Evolutionary conservation across 2,113 vertebrate genomes (phyloP), one percentile per base, ranked within the genome.

Genomic region (Gymnocephalus cernua): DNA sequence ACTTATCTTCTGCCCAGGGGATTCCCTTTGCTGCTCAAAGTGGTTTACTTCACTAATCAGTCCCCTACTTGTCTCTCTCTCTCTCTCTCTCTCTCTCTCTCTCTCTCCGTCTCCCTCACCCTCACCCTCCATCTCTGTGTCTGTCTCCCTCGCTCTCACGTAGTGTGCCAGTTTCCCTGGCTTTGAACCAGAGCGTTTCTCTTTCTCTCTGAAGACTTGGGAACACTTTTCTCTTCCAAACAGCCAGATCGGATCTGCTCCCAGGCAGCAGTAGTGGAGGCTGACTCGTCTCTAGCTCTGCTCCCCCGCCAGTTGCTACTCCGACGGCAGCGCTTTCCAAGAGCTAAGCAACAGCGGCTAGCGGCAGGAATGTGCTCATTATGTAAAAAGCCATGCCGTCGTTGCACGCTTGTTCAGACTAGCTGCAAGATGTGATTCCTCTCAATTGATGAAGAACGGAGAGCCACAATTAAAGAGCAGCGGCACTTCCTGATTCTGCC

Each of bases 21-120:
- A 91, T 91, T 86, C 80, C 85, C 89, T 84, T 79, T 83, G 85
- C 88, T 74, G 74, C 88, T 90, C 86, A 82, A 77, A 92, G 88
- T 89, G 90, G 85, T 92, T 93, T 89, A 91, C 87, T 93, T 92
- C 89, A 83, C 92, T 93, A 93, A 94, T 93, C 89, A 92, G 77
- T 93, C 86, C 75, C 86, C 87, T 82, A 70, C 86, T 86, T 90
- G 86, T 89, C 77, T 78, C 79, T 86, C 85, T 87, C 84, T 23
- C 86, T 81, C 73, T 77, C 64, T 74, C 58, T 44, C 77, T 27
- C 77, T 35, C n/a, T 68, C 62, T 23, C 84, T 79, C 74, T 76
- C 62, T 67, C 50, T 59, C 74, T 32, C 32, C 1, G 83, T 86
- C 83, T 23, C 86, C 79, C 73, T 77, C 64, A 68, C 58, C 68